phyloP scores from a whole-genome alignment of 1,140 invertebrate species.

The Rhyzopertha dominica region DNA sequence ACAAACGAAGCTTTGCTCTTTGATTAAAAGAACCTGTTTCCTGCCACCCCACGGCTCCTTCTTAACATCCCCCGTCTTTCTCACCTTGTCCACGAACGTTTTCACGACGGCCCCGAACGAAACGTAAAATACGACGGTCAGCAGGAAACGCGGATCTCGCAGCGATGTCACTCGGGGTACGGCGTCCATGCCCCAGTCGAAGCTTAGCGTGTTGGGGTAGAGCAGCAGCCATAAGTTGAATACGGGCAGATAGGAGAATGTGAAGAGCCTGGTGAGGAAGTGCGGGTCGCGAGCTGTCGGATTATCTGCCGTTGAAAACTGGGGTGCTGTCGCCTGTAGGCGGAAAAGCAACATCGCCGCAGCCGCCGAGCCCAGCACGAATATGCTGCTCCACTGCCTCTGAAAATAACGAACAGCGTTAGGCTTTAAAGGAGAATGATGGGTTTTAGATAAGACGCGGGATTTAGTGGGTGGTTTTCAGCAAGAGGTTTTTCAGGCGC shows the following conservation, averaged over 20 bases:
- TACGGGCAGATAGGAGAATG: constrained; percentile 82
- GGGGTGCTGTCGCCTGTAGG: constrained; percentile 59
- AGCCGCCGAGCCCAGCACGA: constrained; percentile 54
- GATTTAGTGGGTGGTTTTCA: too few species aligned
- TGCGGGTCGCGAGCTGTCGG: constrained; percentile 75
- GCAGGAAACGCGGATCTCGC: constrained; percentile 69
- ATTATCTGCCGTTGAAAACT: constrained; percentile 86
- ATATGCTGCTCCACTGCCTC: constrained; percentile 62
- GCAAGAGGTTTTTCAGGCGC: too few species aligned
- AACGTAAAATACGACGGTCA: constrained; percentile 67
- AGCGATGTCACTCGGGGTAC: constrained; percentile 72
- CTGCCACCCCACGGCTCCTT: background rate
- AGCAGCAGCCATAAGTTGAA: constrained; percentile 80
- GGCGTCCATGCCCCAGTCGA: constrained; percentile 95
- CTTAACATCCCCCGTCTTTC: constrained; percentile 13
- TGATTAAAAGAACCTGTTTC: too few species aligned
- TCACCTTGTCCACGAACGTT: constrained; percentile 20
- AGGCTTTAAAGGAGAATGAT: too few species aligned
- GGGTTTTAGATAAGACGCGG: too few species aligned
- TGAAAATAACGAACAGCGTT: constrained; percentile 48
- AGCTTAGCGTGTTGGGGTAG: constrained; percentile 77
- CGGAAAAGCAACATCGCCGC: constrained; percentile 57
- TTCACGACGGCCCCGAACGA: constrained; percentile 24
- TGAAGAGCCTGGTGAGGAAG: constrained; percentile 67
- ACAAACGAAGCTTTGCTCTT: constrained; percentile 42